Percentiles rank a stretch among this genome's conserved stretches.
phyloP scores from a whole-genome alignment of 2,113 vertebrate genomes.

The Calidris pugnax region DNA sequence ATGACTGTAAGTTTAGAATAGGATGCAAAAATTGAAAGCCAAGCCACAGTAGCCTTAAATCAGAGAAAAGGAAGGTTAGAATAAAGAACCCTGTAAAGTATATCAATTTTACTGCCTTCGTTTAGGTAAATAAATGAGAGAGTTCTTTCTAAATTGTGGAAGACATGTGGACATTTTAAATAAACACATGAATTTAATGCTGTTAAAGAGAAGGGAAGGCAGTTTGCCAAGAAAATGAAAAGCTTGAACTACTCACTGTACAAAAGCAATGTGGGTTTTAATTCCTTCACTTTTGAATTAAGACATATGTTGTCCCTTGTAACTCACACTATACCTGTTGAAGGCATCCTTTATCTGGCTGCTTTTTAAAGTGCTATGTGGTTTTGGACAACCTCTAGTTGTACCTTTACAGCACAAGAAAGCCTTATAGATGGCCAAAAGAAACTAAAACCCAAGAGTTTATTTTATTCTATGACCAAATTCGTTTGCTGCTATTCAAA shows the following conservation, averaged over 20 bases:
- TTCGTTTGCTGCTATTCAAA: not conserved
- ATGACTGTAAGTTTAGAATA: not conserved
- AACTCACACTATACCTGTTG: constrained; percentile 1
- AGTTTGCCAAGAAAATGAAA: constrained; percentile 24
- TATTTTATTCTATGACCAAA: not conserved
- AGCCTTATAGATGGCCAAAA: not conserved
- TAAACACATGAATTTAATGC: not conserved
- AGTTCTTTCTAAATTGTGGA: constrained; percentile 7
- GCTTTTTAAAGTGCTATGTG: not conserved
- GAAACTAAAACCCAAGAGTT: not conserved
- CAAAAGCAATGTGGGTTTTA: not conserved
- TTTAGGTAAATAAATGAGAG: constrained; percentile 35
- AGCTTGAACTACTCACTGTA: not conserved
- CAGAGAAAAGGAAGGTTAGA: not conserved
- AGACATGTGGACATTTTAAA: constrained; percentile 28
- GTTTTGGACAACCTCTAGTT: constrained; percentile 9
- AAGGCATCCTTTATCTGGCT: constrained; percentile 10
- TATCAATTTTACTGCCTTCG: not conserved
- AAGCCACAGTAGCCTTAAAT: not conserved
- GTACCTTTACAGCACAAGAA: not conserved
- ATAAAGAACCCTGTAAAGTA: not conserved
- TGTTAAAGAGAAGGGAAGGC: not conserved
- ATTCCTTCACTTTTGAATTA: constrained; percentile 11
- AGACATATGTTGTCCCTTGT: not conserved
- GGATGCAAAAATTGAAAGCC: not conserved